A percentile compares a stretch with the other conserved stretches of the same genome.
These are phyloP conservation scores for Phyllotreta striolata DNA, from an alignment of 2,888 invertebrate genomes.

Conservation along the genomic window DNA sequence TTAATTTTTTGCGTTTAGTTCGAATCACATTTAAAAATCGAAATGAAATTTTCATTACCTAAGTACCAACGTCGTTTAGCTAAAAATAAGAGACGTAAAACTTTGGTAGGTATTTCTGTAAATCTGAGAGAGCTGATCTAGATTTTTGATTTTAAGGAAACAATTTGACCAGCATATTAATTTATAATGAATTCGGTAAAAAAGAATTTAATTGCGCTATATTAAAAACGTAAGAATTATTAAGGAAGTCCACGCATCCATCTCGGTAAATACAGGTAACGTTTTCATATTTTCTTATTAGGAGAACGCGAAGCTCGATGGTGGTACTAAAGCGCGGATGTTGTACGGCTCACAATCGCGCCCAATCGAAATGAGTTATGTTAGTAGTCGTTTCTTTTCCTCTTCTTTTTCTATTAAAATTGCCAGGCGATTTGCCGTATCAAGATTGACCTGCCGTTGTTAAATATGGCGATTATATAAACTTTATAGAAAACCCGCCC, in stretches of 20 bases:
- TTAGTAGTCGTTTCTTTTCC: conserved; percentile 41
- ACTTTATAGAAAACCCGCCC: conserved; percentile 37
- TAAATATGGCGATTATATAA: conserved; percentile 45
- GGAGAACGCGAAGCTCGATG: conserved; percentile 26
- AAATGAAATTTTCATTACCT: no score
- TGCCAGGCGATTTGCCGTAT: conserved; percentile 47
- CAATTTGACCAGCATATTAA: no score
- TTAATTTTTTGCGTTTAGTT: no score
- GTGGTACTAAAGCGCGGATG: conserved; percentile 32
- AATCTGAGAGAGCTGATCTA: no score
- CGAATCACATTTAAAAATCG: no score
- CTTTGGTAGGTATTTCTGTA: no score
- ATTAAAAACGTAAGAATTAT: conserved; percentile 38
- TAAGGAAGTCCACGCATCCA: conserved; percentile 41
- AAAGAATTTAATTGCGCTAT: conserved; percentile 31
- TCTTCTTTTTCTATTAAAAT: conserved; percentile 48
- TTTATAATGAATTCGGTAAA: neutral
- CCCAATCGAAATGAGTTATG: conserved; percentile 48
- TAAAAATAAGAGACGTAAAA: no score
- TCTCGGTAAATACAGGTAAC: conserved; percentile 41
- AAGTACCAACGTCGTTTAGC: no score
- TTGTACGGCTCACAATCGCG: conserved; percentile 43
- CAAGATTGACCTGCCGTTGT: conserved; percentile 49
- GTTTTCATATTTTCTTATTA: conserved; percentile 43
- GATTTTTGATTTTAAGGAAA: no score